Percentiles rank a stretch among this genome's conserved stretches.
Conservation (phyloP, 2,797 vertebrate genomes). For the Ibycter americanus region DNA sequence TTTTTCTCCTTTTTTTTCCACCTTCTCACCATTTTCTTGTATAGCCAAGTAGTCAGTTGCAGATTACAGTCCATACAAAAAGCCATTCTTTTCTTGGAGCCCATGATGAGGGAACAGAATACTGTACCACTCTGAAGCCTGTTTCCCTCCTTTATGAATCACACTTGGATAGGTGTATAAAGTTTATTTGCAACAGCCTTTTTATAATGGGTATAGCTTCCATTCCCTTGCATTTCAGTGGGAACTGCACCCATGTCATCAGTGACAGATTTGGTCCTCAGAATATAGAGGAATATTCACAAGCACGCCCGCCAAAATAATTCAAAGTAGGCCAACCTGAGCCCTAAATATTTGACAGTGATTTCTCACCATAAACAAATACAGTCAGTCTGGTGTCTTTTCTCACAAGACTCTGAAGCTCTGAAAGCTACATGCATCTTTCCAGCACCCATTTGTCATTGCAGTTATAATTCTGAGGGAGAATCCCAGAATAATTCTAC, state of each 20-base stretch:
- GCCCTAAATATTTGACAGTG: background rate
- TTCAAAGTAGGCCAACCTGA: background rate
- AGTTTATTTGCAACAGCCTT: background rate
- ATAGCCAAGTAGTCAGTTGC: background rate
- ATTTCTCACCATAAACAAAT: background rate
- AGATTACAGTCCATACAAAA: background rate
- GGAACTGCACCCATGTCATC: background rate
- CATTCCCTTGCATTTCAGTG: background rate
- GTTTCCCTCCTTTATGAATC: background rate
- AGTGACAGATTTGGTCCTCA: background rate
- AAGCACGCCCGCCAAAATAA: background rate
- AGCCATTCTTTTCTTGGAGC: background rate
- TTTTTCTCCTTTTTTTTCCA: background rate
- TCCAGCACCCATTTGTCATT: background rate
- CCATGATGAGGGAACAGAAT: accelerated
- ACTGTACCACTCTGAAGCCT: background rate
- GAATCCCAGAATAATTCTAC: background rate
- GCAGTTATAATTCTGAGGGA: background rate
- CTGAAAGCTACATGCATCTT: background rate
- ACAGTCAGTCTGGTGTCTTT: background rate
- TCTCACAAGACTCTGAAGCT: background rate
- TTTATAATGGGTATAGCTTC: background rate
- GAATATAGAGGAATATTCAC: background rate
- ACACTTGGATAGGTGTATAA: background rate
- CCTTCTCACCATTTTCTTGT: background rate